Evolutionary conservation across 1,140 invertebrate genomes (phyloP).

Genomic region (Caenorhabditis remanei): DNA sequence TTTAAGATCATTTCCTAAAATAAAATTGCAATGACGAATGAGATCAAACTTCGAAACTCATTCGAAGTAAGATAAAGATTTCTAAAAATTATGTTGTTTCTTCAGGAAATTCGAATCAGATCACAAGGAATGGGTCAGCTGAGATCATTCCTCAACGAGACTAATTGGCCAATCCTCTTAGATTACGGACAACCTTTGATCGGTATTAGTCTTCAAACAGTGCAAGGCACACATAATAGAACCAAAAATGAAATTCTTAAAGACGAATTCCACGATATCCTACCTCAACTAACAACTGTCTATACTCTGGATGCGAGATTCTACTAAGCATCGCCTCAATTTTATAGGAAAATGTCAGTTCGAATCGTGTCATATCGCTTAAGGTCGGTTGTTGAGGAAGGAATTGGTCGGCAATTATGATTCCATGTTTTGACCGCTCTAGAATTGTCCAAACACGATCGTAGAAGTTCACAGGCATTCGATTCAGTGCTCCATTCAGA

Average conservation of each 20-base stretch:
- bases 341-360: conserved; percentile 93
- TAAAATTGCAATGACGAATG: background rate
- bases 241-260: background rate
- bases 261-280: background rate
- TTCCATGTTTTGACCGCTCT: conserved; percentile 85
- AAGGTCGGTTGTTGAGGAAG: conserved; percentile 91
- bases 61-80: too few relatives aligned
- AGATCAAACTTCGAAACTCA: conserved; percentile 31
- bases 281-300: conserved; percentile 92
- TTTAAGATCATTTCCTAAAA: background rate
- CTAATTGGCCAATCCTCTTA: background rate
- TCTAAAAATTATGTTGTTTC: conserved; percentile 14
- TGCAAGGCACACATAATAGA: too few relatives aligned
- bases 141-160: background rate
- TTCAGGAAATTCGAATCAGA: conserved; percentile 26
- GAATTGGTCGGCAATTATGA: conserved; percentile 86
- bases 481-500: conserved; percentile 93
- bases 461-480: conserved; percentile 94
- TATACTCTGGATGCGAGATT: conserved; percentile 88
- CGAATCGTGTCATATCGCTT: conserved; percentile 94
- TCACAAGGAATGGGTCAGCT: background rate
- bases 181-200: too few relatives aligned
- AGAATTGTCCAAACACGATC: conserved; percentile 95
- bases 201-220: too few relatives aligned
- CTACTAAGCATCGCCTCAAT: conserved; percentile 93